phyloP scores from a whole-genome alignment of 2,888 invertebrate species.

The Tipula helvola region DNA sequence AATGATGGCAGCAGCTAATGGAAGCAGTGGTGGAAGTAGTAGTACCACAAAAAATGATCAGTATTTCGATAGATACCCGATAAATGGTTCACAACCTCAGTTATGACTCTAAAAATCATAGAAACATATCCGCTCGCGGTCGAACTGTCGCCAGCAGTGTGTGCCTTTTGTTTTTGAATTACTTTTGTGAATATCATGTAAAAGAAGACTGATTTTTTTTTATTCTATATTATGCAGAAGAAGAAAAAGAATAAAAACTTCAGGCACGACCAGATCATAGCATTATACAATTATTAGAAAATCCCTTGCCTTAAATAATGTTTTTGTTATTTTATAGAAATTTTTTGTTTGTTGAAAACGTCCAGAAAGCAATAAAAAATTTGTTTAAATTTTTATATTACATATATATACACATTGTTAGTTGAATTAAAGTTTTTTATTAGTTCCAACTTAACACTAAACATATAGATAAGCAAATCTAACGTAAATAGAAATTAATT shows the following conservation, averaged over 20 bases:
- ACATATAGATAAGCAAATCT: not conserved
- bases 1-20: not conserved
- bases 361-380: not conserved
- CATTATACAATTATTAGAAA: not conserved
- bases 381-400: not conserved
- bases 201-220: not conserved
- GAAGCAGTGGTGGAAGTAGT: not conserved
- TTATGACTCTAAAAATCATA: slow-evolving; percentile 29
- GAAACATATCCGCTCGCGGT: not conserved
- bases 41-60: slow-evolving; percentile 11
- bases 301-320: not conserved
- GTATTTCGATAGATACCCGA: slow-evolving; percentile 19
- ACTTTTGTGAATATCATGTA: not conserved
- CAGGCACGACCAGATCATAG: not conserved
- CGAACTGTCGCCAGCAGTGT: not conserved
- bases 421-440: not conserved
- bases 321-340: not conserved
- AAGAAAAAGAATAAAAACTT: not conserved
- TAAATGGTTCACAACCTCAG: slow-evolving; percentile 22
- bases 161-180: not conserved
- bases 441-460: not conserved
- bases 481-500: not conserved
- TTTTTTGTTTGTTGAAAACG: not conserved
- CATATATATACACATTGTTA: not conserved
- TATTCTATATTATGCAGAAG: not conserved